Conservation (phyloP, 2,888 invertebrate genomes). For the Creontiades dilutus region DNA sequence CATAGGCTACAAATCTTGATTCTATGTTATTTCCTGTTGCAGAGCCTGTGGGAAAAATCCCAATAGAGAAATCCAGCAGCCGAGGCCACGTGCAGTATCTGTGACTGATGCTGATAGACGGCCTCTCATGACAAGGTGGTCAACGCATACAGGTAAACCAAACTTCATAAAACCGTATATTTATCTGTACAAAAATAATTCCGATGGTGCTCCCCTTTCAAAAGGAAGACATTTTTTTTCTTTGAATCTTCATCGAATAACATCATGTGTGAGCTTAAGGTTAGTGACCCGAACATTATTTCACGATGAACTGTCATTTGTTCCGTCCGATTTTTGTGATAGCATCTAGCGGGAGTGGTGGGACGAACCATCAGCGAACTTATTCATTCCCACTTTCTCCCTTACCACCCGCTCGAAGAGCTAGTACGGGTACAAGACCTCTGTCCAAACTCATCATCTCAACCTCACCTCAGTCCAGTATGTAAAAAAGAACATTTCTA, state of each 20-base stretch:
- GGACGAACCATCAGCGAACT: conserved; percentile 77
- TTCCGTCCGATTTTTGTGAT: conserved; percentile 47
- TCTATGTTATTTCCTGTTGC: not conserved
- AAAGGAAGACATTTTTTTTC: not conserved
- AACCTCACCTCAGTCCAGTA: conserved; percentile 78
- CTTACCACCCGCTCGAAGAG: conserved; percentile 76
- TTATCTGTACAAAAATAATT: too few relatives aligned
- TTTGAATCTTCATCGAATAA: not conserved
- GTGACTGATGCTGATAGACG: conserved; percentile 87
- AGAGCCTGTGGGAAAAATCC: conserved; percentile 76
- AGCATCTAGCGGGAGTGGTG: conserved; percentile 71
- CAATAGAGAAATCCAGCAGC: conserved; percentile 81
- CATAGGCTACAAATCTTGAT: not conserved
- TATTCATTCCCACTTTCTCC: conserved; percentile 77
- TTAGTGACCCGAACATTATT: not conserved
- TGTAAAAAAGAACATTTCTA: conserved; percentile 71
- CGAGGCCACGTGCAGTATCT: conserved; percentile 84
- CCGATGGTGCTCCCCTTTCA: not conserved
- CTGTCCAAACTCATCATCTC: conserved; percentile 77
- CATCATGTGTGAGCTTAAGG: not conserved
- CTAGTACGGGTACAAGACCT: conserved; percentile 76
- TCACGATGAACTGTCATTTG: not conserved
- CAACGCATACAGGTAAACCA: conserved; percentile 80
- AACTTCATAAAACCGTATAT: conserved; percentile 12
- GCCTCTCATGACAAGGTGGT: conserved; percentile 82